A percentile compares a stretch with the other conserved stretches of the same genome.
Evolutionary conservation across 2,113 vertebrate genomes (phyloP).

Genomic region (Aspiorhynchus laticeps): DNA sequence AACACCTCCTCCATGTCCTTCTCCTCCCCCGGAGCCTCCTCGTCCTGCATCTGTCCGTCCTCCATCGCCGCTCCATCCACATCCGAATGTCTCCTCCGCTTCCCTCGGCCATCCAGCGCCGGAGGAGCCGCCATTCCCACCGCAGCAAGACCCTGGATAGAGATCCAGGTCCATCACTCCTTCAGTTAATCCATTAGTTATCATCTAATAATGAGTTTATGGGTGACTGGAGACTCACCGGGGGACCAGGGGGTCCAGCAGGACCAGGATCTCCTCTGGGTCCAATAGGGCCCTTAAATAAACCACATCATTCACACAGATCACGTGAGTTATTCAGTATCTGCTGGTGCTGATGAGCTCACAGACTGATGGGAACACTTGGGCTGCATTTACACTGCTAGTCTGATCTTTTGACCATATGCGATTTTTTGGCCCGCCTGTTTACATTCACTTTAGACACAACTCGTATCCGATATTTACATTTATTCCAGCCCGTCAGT

Average conservation of each 20-base stretch:
- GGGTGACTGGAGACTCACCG: conserved; percentile 79
- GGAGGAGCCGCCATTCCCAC: conserved; percentile 65
- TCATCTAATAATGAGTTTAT: neutral
- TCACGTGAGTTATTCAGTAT: neutral
- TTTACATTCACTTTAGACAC: no score
- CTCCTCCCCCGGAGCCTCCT: conserved; percentile 73
- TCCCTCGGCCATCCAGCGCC: conserved; percentile 69
- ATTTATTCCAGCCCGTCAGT: no score
- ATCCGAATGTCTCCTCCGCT: conserved; percentile 77
- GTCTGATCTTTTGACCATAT: no score
- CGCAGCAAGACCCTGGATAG: conserved; percentile 78
- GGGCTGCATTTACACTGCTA: no score
- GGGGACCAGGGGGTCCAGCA: conserved; percentile 86
- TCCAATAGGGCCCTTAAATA: conserved; percentile 87
- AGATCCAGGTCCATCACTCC: neutral
- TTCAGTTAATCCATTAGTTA: neutral
- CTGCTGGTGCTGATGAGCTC: neutral
- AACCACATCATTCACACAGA: neutral
- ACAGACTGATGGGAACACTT: neutral
- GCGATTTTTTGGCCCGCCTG: no score
- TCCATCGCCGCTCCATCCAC: conserved; percentile 79
- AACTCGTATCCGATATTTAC: no score
- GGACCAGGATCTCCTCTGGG: conserved; percentile 89
- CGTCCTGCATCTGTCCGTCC: conserved; percentile 69
- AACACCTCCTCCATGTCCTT: conserved; percentile 96